These are phyloP conservation scores for Gadopsis marmoratus DNA, from an alignment of 2,797 vertebrate genomes.

Conservation along the genomic window DNA sequence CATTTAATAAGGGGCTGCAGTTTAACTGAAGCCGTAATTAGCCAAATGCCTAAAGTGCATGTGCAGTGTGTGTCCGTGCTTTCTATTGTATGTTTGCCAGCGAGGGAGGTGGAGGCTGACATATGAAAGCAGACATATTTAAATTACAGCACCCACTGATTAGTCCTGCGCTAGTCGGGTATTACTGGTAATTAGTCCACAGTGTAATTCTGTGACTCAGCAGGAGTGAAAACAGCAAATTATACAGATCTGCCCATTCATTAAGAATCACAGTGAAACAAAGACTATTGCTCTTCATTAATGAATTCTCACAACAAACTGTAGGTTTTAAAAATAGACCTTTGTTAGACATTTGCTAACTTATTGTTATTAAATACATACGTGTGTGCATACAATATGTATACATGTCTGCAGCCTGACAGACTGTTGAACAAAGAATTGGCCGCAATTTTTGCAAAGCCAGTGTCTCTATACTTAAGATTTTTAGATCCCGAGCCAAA, in stretches of 20 bases:
- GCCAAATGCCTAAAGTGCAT: constrained; percentile 38
- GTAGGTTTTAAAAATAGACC: constrained; percentile 27
- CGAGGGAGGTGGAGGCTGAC: constrained; percentile 68
- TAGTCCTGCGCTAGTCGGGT: constrained; percentile 73
- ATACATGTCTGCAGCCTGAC: not conserved
- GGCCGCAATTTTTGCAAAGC: not conserved
- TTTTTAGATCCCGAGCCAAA: not conserved
- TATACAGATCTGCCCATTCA: constrained; percentile 68
- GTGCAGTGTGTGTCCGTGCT: constrained; percentile 21
- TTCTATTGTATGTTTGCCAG: constrained; percentile 56
- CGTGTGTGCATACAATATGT: not conserved
- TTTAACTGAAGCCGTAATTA: constrained; percentile 71
- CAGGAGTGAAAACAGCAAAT: constrained; percentile 74
- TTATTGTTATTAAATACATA: not conserved
- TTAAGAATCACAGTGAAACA: constrained; percentile 67
- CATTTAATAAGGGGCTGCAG: constrained; percentile 45
- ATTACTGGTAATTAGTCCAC: constrained; percentile 80
- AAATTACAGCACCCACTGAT: constrained; percentile 84
- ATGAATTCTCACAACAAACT: constrained; percentile 26
- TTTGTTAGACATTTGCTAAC: not conserved
- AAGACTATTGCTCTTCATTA: constrained; percentile 58
- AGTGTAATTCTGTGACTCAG: constrained; percentile 73
- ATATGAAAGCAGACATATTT: constrained; percentile 81
- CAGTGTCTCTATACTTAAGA: not conserved
- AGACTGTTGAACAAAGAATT: not conserved